phyloP scores from a whole-genome alignment of 1,140 invertebrate genomes.

The Zaprionus gabonicus region DNA sequence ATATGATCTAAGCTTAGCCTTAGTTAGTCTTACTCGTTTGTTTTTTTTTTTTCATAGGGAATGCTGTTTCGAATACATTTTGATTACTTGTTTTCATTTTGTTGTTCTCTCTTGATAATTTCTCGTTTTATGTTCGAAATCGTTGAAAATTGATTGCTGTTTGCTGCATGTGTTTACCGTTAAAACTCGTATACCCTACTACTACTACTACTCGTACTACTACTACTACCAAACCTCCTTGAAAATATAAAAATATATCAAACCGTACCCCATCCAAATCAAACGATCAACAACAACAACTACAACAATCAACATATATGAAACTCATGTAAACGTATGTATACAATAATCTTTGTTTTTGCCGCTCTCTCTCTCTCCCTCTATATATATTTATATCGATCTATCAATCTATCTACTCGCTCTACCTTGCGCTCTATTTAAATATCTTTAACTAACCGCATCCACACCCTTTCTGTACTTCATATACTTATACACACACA shows the following conservation, averaged over 20 bases:
- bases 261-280: conserved; percentile 42
- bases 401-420: not conserved
- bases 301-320: conserved; percentile 58
- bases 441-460: conserved; percentile 18
- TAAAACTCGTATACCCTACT: conserved; percentile 36
- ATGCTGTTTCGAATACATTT: conserved; percentile 30
- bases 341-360: conserved; percentile 41
- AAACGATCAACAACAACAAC: conserved; percentile 54
- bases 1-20: conserved; percentile 37
- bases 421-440: conserved; percentile 23
- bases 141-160: conserved; percentile 70
- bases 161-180: conserved; percentile 77
- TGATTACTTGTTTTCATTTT: conserved; percentile 39
- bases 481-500: conserved; percentile 2
- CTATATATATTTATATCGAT: not conserved
- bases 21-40: conserved; percentile 28
- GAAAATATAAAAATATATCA: conserved; percentile 24
- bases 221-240: conserved; percentile 48
- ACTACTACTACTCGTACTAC: conserved; percentile 47
- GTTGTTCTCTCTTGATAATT: conserved; percentile 37
- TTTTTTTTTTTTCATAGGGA: conserved; percentile 10
- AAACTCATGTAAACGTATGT: conserved; percentile 71
- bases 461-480: conserved; percentile 13
- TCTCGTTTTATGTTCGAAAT: conserved; percentile 63
- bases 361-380: conserved; percentile 3